Evolutionary conservation across 1,140 invertebrate species (phyloP).

Genomic region (Eurosta solidaginis): DNA sequence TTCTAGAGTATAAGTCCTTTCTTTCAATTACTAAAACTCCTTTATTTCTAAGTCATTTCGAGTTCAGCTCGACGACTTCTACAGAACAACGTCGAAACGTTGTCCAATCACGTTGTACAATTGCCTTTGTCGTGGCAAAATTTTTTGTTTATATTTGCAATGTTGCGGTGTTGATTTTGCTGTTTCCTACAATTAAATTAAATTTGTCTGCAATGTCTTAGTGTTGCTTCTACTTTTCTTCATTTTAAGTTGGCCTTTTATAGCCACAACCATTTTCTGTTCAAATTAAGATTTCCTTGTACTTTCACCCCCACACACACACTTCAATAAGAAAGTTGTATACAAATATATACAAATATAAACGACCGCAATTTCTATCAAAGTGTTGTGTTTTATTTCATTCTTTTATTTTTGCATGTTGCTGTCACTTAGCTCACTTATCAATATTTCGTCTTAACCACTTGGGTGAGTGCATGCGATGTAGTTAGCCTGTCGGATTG

Average conservation of each 20-base stretch:
- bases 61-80: no score
- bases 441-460: neutral
- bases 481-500: constrained; percentile 2
- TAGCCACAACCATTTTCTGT: constrained; percentile 16
- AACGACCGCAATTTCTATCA: neutral
- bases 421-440: neutral
- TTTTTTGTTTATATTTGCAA: neutral
- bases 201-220: constrained; percentile 12
- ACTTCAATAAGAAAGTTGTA: neutral
- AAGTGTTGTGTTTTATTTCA: neutral
- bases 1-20: no score
- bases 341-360: neutral
- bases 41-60: no score
- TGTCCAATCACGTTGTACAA: no score
- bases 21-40: no score
- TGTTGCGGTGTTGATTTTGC: neutral
- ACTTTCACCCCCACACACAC: neutral
- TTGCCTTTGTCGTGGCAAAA: no score
- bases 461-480: neutral
- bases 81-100: no score
- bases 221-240: neutral
- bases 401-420: constrained; percentile 1
- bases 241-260: constrained; percentile 9
- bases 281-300: constrained; percentile 16
- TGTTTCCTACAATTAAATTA: constrained; percentile 25